Evolutionary conservation across 2,888 invertebrate species (phyloP).

Genomic region (Liodrosophila aerea): DNA sequence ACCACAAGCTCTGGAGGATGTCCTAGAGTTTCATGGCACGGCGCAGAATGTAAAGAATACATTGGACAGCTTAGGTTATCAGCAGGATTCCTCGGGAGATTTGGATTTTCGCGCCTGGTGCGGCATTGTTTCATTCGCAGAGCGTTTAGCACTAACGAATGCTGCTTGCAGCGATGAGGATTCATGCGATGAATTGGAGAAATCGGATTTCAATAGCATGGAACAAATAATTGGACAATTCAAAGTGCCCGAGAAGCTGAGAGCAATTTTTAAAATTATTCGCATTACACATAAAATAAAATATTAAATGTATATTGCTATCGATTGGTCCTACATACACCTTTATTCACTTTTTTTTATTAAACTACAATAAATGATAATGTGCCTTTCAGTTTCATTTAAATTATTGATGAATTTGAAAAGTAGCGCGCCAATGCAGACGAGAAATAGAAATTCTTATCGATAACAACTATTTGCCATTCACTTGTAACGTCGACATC

Average conservation of each 20-base stretch:
- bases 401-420: too few species aligned
- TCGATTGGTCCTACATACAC: too few species aligned
- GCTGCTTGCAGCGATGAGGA: slow-evolving; percentile 84
- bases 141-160: slow-evolving; percentile 83
- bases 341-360: too few species aligned
- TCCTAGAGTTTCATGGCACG: slow-evolving; percentile 81
- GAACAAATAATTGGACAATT: slow-evolving; percentile 84
- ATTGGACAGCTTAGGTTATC: slow-evolving; percentile 66
- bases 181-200: slow-evolving; percentile 89
- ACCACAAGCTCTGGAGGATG: slow-evolving; percentile 82
- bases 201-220: slow-evolving; percentile 87
- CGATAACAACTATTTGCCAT: too few species aligned
- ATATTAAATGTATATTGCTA: slow-evolving; percentile 28
- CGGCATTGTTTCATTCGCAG: slow-evolving; percentile 90
- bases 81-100: slow-evolving; percentile 82
- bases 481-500: too few species aligned
- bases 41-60: slow-evolving; percentile 76
- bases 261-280: slow-evolving; percentile 74
- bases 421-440: too few species aligned
- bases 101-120: slow-evolving; percentile 89
- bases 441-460: too few species aligned
- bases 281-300: slow-evolving; percentile 71
- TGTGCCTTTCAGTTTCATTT: too few species aligned
- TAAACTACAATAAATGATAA: too few species aligned
- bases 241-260: slow-evolving; percentile 80